These are phyloP conservation scores for Eubasilissa splendida DNA, from an alignment of 2,888 invertebrate species.

Conservation along the genomic window DNA sequence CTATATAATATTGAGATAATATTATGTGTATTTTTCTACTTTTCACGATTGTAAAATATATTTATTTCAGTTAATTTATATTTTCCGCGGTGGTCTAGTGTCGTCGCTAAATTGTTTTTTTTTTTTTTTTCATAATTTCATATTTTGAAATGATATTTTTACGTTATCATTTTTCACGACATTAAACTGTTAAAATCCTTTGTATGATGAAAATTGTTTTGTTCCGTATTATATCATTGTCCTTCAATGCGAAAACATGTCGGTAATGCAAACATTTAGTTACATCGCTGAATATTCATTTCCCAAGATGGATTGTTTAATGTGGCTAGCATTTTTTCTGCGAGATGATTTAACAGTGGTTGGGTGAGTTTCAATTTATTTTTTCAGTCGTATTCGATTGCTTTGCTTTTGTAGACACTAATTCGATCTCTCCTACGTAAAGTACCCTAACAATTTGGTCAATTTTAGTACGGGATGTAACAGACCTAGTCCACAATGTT, in stretches of 20 bases:
- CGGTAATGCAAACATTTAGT: slow-evolving; percentile 33
- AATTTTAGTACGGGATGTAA: too few relatives aligned
- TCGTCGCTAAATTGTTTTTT: not conserved
- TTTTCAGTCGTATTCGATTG: too few relatives aligned
- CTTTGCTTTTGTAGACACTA: too few relatives aligned
- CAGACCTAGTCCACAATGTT: too few relatives aligned
- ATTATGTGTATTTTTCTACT: too few relatives aligned
- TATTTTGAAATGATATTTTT: slow-evolving; percentile 4
- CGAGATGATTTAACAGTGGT: slow-evolving; percentile 41
- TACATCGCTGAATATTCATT: slow-evolving; percentile 37
- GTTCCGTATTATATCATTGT: not conserved
- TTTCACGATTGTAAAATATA: too few relatives aligned
- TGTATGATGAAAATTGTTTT: not conserved
- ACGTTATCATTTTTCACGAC: not conserved
- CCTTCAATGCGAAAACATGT: slow-evolving; percentile 11
- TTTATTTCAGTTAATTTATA: too few relatives aligned
- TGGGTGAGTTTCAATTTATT: slow-evolving; percentile 38
- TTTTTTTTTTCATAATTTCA: too few relatives aligned
- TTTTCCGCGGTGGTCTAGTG: too few relatives aligned
- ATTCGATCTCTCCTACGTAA: too few relatives aligned
- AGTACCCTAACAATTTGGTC: too few relatives aligned
- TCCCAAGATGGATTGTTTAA: slow-evolving; percentile 51
- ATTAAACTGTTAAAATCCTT: not conserved
- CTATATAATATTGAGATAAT: too few relatives aligned
- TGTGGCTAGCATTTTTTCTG: slow-evolving; percentile 50